Conservation (phyloP, 2,113 vertebrate species). For the Dermatemys mawii region DNA sequence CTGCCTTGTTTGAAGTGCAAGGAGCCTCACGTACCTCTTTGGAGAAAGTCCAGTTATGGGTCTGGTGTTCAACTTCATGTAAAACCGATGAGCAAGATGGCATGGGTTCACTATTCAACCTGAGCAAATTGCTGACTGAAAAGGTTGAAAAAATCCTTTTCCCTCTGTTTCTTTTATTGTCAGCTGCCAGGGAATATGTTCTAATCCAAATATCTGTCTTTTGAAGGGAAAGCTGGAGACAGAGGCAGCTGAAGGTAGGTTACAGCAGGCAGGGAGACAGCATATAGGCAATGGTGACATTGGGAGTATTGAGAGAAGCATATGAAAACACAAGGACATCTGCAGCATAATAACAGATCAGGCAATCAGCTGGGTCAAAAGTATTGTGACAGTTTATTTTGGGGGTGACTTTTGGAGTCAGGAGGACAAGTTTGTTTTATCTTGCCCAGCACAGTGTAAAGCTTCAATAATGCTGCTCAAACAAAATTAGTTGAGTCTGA, state of each 20-base stretch:
- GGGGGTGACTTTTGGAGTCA: neutral
- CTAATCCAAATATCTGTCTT: neutral
- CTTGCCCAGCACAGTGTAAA: neutral
- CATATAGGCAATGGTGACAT: too few species aligned
- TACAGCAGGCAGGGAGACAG: neutral
- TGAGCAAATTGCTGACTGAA: too few species aligned
- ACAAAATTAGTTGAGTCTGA: neutral
- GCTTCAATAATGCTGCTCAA: neutral
- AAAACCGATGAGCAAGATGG: neutral
- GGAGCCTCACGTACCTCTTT: too few species aligned
- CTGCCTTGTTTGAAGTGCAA: accelerated
- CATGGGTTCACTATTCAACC: too few species aligned
- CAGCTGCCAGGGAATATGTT: neutral
- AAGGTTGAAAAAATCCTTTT: too few species aligned
- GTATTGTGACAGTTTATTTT: neutral
- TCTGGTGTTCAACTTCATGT: neutral
- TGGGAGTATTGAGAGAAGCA: too few species aligned
- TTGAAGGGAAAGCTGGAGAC: neutral
- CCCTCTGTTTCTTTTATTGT: neutral
- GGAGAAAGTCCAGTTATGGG: neutral
- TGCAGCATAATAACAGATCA: neutral
- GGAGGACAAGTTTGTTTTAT: neutral
- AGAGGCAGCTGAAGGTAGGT: neutral
- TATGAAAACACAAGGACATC: too few species aligned
- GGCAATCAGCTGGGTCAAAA: neutral